A percentile compares a stretch with the other conserved stretches of the same genome.
Conservation (phyloP, 35 echinoderm and acorn worm genomes). For the Amphiura filiformis region DNA sequence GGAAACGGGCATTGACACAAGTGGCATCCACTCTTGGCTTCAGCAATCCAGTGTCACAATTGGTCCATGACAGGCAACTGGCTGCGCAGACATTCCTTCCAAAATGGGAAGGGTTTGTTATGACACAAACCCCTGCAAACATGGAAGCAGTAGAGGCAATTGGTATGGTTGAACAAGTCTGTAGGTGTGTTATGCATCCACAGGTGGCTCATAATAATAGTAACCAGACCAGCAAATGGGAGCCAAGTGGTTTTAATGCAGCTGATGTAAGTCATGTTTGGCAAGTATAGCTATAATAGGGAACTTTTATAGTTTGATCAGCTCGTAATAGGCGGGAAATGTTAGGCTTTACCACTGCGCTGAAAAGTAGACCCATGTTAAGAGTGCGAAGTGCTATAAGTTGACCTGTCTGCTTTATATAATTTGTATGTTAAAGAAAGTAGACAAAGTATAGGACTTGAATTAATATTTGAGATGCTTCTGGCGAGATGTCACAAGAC, state of each 20-base stretch:
- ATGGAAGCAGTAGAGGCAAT: constrained; percentile 1
- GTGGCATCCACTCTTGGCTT: background rate
- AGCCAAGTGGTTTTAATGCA: background rate
- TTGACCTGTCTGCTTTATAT: too few relatives aligned
- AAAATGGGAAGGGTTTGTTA: background rate
- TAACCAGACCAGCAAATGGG: background rate
- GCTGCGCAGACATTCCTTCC: background rate
- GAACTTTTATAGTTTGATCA: too few relatives aligned
- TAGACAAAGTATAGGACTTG: too few relatives aligned
- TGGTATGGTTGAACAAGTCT: background rate
- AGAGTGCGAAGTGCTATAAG: too few relatives aligned
- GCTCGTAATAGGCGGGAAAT: too few relatives aligned
- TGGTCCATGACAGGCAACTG: background rate
- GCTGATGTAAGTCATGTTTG: background rate
- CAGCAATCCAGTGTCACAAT: background rate
- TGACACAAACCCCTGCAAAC: background rate
- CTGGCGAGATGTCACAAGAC: too few relatives aligned
- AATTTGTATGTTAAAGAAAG: too few relatives aligned
- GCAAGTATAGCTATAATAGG: too few relatives aligned
- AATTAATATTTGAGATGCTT: too few relatives aligned
- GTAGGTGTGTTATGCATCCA: background rate
- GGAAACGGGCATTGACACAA: background rate
- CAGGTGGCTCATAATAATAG: background rate
- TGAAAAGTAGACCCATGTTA: too few relatives aligned
- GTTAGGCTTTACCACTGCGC: too few relatives aligned